A percentile compares a stretch with the other conserved stretches of the same genome.
These are phyloP conservation scores for Syngnathus typhle DNA, from an alignment of 2,113 vertebrate genomes.

Conservation along the genomic window DNA sequence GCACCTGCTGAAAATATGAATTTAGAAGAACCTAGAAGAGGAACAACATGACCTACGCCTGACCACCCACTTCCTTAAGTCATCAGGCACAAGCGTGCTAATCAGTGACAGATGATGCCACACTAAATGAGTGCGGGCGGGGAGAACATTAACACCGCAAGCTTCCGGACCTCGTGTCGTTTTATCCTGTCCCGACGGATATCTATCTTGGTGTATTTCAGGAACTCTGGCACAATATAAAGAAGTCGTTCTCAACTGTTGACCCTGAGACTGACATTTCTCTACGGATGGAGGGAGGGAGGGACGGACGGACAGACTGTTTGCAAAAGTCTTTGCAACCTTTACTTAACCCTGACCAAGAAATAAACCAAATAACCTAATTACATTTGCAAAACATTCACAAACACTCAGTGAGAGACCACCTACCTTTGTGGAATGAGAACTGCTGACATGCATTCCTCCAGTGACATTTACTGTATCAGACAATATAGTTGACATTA, in stretches of 20 bases:
- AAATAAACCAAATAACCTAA: too few species aligned
- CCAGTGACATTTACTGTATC: slow-evolving; percentile 15
- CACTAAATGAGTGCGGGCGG: slow-evolving; percentile 55
- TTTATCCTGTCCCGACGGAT: slow-evolving; percentile 39
- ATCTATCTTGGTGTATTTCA: slow-evolving; percentile 40
- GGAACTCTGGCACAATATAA: slow-evolving; percentile 16
- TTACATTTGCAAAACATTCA: too few species aligned
- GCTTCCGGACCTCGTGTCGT: slow-evolving; percentile 52
- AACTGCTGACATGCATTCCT: slow-evolving; percentile 21
- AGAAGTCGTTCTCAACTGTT: neutral
- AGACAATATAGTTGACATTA: neutral
- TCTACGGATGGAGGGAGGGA: too few species aligned
- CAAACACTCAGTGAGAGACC: too few species aligned
- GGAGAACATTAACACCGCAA: slow-evolving; percentile 60
- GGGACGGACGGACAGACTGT: too few species aligned
- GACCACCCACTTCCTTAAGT: slow-evolving; percentile 61
- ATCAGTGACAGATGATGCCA: slow-evolving; percentile 65
- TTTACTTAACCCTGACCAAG: too few species aligned
- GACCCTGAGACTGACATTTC: neutral
- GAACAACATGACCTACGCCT: slow-evolving; percentile 48
- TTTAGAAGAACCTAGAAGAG: neutral
- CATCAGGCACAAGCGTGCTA: slow-evolving; percentile 58
- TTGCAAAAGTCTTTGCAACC: too few species aligned
- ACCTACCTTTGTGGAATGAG: slow-evolving; percentile 21
- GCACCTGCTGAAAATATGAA: slow-evolving; percentile 23